A percentile compares a stretch with the other conserved stretches of the same genome.
Conservation (phyloP, 1,140 invertebrate species). For the Leptinotarsa defecta region DNA sequence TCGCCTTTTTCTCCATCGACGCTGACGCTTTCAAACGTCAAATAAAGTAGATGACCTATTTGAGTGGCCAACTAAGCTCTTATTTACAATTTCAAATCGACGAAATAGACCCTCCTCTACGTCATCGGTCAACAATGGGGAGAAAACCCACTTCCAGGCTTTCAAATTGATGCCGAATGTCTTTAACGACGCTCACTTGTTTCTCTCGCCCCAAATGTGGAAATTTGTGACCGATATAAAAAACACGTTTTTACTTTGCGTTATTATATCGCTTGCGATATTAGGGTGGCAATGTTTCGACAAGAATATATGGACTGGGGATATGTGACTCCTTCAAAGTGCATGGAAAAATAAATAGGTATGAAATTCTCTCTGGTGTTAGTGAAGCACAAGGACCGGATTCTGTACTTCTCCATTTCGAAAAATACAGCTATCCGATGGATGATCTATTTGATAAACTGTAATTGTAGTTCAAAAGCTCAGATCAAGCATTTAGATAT, state of each 20-base stretch:
- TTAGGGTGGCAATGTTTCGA: constrained; percentile 6
- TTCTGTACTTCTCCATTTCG: no score
- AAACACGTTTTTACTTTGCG: constrained; percentile 18
- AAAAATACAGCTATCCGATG: no score
- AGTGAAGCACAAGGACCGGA: no score
- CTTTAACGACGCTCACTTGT: constrained; percentile 38
- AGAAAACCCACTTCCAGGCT: constrained; percentile 32
- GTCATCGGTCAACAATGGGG: constrained; percentile 31
- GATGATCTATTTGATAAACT: no score
- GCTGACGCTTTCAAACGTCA: constrained; percentile 38
- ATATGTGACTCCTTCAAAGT: no score
- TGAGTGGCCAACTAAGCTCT: constrained; percentile 40
- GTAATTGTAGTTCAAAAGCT: no score
- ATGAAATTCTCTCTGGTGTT: no score
- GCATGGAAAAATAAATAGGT: no score
- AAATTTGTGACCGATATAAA: constrained; percentile 21
- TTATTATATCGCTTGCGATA: constrained; percentile 1
- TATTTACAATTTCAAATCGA: constrained; percentile 48
- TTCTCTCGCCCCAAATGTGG: constrained; percentile 19
- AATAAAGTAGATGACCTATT: constrained; percentile 38
- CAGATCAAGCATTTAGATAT: no score
- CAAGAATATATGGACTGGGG: background rate
- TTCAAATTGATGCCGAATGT: constrained; percentile 43
- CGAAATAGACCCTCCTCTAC: constrained; percentile 31
- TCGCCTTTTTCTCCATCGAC: constrained; percentile 37